Base-by-base conservation (phyloP, 1,140 invertebrate genomes). In the Pachypeltis micranthus region DNA sequence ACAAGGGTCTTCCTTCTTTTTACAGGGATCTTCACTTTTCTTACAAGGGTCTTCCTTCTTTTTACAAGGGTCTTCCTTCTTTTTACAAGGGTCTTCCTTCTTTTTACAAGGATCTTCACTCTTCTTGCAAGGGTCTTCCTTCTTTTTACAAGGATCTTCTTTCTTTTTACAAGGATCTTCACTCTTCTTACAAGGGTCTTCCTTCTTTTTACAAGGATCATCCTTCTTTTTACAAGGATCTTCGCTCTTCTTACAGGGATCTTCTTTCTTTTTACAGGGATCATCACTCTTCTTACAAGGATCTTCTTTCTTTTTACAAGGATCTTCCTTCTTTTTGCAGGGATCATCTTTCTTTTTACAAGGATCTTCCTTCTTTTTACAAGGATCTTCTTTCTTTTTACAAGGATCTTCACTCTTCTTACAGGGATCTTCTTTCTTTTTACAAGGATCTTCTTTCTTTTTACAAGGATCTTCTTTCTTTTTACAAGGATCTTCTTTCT, bases 271-370 rank as follows among this genome's bases (percentile, higher is more conserved):
- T 21, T n/a, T 16, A 25, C 47, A 63, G 10, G 31, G 61, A 44
- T 57, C 61, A 12, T 63, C 54, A 34, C 29, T 29, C 24, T 29
- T 39, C n/a, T 26, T 28, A 29, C 61, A 62, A 28, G 61, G 61
- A 19, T 63, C 62, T 21, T 56, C 29, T 59, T 59, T 59, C 31
- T 59, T 63, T 25, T 31, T 39, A 57, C 62, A 63, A 3, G 63
- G 63, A 47, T 63, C 63, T 27, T 59, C 57, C 34, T 63, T 59
- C 54, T 63, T 63, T 25, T 62, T 62, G 47, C 44, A 54, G 19
- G 44, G 44, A n/a, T 57, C 54, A 23, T 26, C 28, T 56, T 63
- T 63, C 63, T 59, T 63, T 63, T 57, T 57, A 47, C 55, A 63
- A 10, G 61, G 61, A 26, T 63, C 61, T 27, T 54, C 61, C 44